Evolutionary conservation across 2,888 invertebrate species (phyloP), one percentile per base, ranked within the genome.

Genomic region (Andrena chrysosceles): DNA sequence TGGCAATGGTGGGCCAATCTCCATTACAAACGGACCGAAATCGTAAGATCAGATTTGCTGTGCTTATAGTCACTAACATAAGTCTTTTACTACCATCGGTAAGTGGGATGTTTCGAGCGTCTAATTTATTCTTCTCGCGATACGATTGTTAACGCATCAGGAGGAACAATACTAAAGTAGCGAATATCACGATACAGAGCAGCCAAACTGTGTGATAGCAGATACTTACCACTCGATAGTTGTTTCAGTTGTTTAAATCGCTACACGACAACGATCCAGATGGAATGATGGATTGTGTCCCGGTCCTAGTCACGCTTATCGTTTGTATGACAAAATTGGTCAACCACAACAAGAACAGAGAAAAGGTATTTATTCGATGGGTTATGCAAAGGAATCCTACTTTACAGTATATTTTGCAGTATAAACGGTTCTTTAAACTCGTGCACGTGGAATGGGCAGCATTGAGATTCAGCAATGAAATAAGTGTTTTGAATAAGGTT

Each of bases 361-460:
- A 23, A 31, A 26, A 52, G 7, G 77, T 77, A 35, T 7, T 66
- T 60, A 59, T 59, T 29, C 29, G 13, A 16, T 1, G 10, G 0
- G 8, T 59, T 59, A 16, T 7, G 1, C 0, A 6, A 4, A 4
- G 16, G 16, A 42, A 42, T 13, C 16, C 16, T 59, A 26, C n/a
- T 16, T 16, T n/a, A n/a, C n/a, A n/a, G n/a, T 1, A 4, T 3
- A 67, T 4, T 7, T 69, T 75, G 1, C 5, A 77, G 77, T 60
- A 74, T 20, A 48, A 23, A n/a, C 60, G 23, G 54, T 3, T 78
- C 3, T 78, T 62, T 10, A 16, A 13, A 8, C n/a, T 48, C 29
- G 23, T 77, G 23, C 13, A n/a, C 10, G 56, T 49, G 26, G 64
- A 77, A 33, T 78, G 77, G 77, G 2, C 23, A 5, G 4, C 13